Percentiles rank a stretch among this genome's conserved stretches.
These are phyloP conservation scores for Capra hircus DNA, from an alignment of 2,113 vertebrate genomes.

Conservation along the genomic window DNA sequence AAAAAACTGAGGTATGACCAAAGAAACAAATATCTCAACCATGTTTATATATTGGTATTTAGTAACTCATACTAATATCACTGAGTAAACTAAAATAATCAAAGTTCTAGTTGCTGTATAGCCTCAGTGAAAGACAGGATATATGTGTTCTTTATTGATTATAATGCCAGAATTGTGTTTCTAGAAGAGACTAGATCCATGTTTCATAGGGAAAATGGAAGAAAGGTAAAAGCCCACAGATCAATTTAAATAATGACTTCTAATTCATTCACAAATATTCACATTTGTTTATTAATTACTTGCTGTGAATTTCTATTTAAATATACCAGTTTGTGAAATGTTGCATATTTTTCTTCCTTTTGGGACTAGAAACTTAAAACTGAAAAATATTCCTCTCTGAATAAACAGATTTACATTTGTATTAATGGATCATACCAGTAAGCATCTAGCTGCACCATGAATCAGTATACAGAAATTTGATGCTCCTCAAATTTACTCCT, in stretches of 20 bases:
- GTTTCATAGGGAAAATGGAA: background rate
- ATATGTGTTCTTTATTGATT: background rate
- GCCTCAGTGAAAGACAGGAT: background rate
- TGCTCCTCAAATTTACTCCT: background rate
- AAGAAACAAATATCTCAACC: background rate
- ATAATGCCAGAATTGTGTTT: background rate
- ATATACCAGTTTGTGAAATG: background rate
- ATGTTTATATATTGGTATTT: background rate
- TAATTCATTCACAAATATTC: background rate
- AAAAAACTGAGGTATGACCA: background rate
- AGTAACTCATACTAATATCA: background rate
- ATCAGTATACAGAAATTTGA: background rate
- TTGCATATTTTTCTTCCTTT: background rate
- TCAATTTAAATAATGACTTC: background rate
- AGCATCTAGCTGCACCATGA: background rate
- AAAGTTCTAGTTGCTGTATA: background rate
- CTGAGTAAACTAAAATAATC: background rate
- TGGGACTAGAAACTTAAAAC: background rate
- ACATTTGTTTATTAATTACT: background rate
- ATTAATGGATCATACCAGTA: background rate
- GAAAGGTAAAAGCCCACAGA: background rate
- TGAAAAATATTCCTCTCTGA: background rate
- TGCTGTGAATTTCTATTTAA: background rate
- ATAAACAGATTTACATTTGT: background rate
- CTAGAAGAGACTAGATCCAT: background rate